A percentile compares a stretch with the other conserved stretches of the same genome.
These are phyloP conservation scores for Opisthograptis luteolata DNA, from an alignment of 2,888 invertebrate genomes.

Conservation along the genomic window DNA sequence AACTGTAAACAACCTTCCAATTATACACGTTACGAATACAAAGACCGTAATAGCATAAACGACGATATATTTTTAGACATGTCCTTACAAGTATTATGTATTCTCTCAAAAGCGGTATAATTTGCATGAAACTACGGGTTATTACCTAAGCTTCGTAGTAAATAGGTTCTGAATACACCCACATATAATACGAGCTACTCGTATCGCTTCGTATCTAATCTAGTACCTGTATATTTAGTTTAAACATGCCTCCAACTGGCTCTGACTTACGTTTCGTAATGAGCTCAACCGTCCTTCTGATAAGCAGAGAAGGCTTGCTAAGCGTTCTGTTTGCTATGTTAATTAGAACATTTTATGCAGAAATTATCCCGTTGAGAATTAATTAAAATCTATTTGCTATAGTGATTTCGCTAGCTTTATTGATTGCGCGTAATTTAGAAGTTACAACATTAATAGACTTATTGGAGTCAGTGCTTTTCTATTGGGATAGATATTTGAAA, in stretches of 20 bases:
- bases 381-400: slow-evolving; percentile 24
- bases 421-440: slow-evolving; percentile 5
- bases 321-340: slow-evolving; percentile 30
- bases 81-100: slow-evolving; percentile 4
- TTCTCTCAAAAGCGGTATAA: slow-evolving; percentile 2
- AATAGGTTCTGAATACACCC: slow-evolving; percentile 18
- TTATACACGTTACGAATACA: slow-evolving; percentile 19
- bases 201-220: slow-evolving; percentile 21
- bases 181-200: slow-evolving; percentile 5
- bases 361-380: slow-evolving; percentile 26
- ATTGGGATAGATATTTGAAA: too few relatives aligned
- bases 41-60: slow-evolving; percentile 14
- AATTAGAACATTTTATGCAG: slow-evolving; percentile 32
- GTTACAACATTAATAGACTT: background rate
- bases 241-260: slow-evolving; percentile 19
- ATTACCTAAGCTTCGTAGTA: slow-evolving; percentile 19
- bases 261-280: slow-evolving; percentile 29
- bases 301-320: slow-evolving; percentile 33
- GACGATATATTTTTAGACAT: slow-evolving; percentile 9
- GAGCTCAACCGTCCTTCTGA: slow-evolving; percentile 32
- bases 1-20: slow-evolving; percentile 47
- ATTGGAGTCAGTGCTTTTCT: too few relatives aligned
- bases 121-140: slow-evolving; percentile 14
- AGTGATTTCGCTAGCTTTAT: slow-evolving; percentile 10
- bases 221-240: slow-evolving; percentile 21